Conservation (phyloP, 1,140 invertebrate genomes). For the Anastrepha ludens region DNA sequence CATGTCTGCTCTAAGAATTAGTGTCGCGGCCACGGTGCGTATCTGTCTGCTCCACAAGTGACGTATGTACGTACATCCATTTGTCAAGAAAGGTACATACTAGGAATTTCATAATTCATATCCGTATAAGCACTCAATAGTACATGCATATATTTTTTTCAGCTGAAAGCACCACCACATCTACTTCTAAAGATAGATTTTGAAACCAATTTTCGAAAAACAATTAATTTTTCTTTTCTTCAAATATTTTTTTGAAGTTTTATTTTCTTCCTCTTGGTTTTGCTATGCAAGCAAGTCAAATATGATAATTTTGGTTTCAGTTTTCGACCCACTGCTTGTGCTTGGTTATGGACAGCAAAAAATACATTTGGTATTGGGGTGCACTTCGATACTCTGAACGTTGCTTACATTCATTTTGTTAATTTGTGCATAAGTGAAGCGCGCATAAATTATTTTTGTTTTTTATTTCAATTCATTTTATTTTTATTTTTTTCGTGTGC, state of each 20-base stretch:
- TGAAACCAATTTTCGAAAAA: background rate
- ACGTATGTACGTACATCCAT: background rate
- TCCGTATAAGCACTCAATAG: background rate
- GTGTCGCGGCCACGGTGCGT: background rate
- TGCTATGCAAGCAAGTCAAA: background rate
- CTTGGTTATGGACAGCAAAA: too few species aligned
- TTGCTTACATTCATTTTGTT: too few species aligned
- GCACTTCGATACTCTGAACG: too few species aligned
- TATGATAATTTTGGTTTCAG: conserved; percentile 23
- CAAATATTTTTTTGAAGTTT: background rate
- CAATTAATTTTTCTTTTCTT: background rate
- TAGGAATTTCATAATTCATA: conserved; percentile 8
- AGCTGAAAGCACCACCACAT: background rate
- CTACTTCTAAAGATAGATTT: background rate
- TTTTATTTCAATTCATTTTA: too few species aligned
- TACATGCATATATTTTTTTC: background rate
- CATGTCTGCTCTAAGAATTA: background rate
- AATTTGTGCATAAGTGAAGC: too few species aligned
- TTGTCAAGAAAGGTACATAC: background rate
- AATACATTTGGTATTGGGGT: too few species aligned
- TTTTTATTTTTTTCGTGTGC: background rate
- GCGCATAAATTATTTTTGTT: too few species aligned
- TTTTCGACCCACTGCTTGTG: background rate
- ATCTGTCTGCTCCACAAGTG: background rate
- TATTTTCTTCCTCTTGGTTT: background rate